Evolutionary conservation across 2,113 vertebrate species (phyloP).

Genomic region (Ranitomeya variabilis): DNA sequence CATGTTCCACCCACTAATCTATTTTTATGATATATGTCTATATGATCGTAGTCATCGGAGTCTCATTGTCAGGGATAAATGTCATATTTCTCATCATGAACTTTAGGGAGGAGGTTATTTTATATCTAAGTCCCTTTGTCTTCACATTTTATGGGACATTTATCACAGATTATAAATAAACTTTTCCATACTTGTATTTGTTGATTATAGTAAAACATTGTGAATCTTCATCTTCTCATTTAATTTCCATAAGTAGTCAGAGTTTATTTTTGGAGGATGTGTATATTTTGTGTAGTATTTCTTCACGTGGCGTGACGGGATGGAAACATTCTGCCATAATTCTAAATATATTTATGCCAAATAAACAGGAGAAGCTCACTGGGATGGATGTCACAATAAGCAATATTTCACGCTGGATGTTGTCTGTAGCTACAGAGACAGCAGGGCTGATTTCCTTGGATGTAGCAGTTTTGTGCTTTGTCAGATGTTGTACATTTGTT

Average conservation of each 20-base stretch:
- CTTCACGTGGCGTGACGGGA: background rate
- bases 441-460: background rate
- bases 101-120: background rate
- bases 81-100: background rate
- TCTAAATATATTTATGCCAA: background rate
- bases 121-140: background rate
- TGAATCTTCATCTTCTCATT: conserved; percentile 1
- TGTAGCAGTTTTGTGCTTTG: background rate
- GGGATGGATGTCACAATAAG: background rate
- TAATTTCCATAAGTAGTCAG: background rate
- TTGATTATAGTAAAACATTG: background rate
- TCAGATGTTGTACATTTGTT: background rate
- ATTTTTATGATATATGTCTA: conserved; percentile 7
- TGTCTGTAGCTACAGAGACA: background rate
- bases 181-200: background rate
- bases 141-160: background rate
- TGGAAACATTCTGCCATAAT: background rate
- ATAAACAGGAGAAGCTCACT: background rate
- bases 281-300: background rate
- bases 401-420: background rate
- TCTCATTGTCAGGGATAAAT: background rate
- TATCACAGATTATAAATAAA: background rate
- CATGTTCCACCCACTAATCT: conserved; percentile 37
- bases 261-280: background rate
- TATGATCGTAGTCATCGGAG: background rate